phyloP scores from a whole-genome alignment of 2,113 vertebrate genomes.

The Fregata magnificens region DNA sequence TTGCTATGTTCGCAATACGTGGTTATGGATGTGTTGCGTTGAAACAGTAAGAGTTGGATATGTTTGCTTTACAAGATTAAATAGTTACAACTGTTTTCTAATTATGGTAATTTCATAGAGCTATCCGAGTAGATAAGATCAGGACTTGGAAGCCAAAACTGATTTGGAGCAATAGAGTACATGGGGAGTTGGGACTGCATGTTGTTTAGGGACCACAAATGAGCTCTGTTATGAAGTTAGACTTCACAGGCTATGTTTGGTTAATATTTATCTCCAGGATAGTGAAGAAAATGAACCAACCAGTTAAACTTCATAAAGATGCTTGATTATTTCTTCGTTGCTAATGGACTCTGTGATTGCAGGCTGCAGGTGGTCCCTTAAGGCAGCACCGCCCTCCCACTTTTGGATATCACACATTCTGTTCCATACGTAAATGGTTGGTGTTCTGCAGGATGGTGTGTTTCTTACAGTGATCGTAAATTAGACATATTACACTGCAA shows the following conservation, averaged over 20 bases:
- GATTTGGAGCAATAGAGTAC: neutral
- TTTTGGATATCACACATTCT: neutral
- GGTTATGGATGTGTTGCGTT: neutral
- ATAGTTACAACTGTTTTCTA: neutral
- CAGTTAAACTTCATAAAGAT: neutral
- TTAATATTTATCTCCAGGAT: neutral
- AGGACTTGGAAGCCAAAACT: neutral
- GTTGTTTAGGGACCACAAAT: neutral
- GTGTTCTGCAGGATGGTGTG: neutral
- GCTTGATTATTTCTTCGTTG: neutral
- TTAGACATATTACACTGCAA: neutral
- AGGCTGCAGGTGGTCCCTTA: neutral
- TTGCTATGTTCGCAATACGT: fast-evolving
- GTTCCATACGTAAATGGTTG: fast-evolving
- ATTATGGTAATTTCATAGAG: neutral
- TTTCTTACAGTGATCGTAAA: neutral
- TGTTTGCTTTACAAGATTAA: neutral
- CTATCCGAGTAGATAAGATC: neutral
- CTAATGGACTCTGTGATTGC: neutral
- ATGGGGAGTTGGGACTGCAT: neutral
- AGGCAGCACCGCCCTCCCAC: fast-evolving
- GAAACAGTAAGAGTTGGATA: neutral
- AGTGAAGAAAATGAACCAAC: neutral
- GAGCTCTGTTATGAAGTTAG: neutral
- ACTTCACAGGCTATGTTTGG: neutral